phyloP scores from a whole-genome alignment of 2,888 invertebrate genomes.

The Dexiosoma caninum region DNA sequence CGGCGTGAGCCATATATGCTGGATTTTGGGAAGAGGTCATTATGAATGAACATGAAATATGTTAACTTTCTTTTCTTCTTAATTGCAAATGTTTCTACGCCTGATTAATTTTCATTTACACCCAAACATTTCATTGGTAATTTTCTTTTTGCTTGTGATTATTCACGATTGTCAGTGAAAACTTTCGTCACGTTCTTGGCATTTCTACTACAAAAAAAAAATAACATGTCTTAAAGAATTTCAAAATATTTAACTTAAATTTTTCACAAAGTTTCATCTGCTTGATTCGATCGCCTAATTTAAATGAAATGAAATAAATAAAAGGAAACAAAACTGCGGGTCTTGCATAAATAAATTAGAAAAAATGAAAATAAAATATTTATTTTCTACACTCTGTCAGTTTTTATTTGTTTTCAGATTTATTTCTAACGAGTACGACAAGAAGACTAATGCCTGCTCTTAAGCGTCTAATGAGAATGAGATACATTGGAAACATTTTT shows the following conservation, averaged over 20 bases:
- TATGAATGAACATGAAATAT: too few species aligned
- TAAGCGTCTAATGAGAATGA: not conserved
- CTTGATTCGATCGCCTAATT: slow-evolving; percentile 2
- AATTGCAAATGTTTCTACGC: too few species aligned
- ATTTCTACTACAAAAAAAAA: not conserved
- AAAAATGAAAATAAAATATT: not conserved
- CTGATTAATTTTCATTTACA: too few species aligned
- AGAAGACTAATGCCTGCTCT: slow-evolving; percentile 24
- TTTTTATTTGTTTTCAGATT: slow-evolving; percentile 39
- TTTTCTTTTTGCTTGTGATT: too few species aligned
- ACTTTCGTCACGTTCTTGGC: too few species aligned
- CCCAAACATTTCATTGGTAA: too few species aligned
- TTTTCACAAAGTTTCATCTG: slow-evolving; percentile 2
- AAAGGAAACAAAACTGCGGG: slow-evolving; percentile 49
- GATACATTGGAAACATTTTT: not conserved
- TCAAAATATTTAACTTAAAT: not conserved
- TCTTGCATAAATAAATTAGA: slow-evolving; percentile 20
- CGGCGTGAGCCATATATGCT: too few species aligned
- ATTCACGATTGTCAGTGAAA: too few species aligned
- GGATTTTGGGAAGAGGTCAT: too few species aligned
- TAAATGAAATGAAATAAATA: slow-evolving; percentile 4
- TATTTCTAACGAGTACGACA: slow-evolving; percentile 27
- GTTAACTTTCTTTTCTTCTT: too few species aligned
- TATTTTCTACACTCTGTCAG: not conserved
- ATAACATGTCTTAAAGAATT: not conserved